A percentile compares a stretch with the other conserved stretches of the same genome.
phyloP scores from a whole-genome alignment of 2,797 vertebrate genomes.

The Pseudochaenichthys georgianus region DNA sequence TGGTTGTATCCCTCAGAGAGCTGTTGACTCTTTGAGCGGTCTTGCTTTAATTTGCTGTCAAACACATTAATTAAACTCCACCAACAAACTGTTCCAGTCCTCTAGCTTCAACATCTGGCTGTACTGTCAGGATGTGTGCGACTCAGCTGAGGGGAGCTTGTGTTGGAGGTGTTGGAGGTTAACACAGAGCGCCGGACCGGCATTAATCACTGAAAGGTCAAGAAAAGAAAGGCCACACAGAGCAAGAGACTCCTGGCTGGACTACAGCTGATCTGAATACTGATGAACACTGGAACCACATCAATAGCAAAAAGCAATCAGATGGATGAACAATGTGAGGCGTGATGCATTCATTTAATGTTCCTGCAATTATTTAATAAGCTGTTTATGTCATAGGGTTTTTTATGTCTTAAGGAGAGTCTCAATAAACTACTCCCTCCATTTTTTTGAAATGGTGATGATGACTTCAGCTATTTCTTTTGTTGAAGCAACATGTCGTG shows the following conservation, averaged over 20 bases:
- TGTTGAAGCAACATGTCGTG: background rate
- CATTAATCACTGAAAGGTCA: constrained; percentile 72
- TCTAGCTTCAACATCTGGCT: constrained; percentile 29
- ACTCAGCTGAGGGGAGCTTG: constrained; percentile 22
- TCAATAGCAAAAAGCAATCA: constrained; percentile 17
- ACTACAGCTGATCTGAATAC: constrained; percentile 56
- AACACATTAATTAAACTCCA: constrained; percentile 65
- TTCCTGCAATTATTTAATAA: constrained; percentile 22
- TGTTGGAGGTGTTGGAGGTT: constrained; percentile 59
- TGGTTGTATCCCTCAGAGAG: constrained; percentile 28
- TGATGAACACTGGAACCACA: constrained; percentile 24
- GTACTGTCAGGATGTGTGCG: constrained; percentile 18
- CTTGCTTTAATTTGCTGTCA: constrained; percentile 58
- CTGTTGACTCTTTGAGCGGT: constrained; percentile 29
- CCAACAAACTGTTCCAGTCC: constrained; percentile 28
- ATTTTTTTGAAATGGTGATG: background rate
- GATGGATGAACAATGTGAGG: constrained; percentile 1
- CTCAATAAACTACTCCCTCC: background rate
- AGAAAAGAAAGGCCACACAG: constrained; percentile 48
- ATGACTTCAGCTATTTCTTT: background rate
- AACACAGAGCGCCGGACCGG: constrained; percentile 52
- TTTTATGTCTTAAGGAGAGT: background rate
- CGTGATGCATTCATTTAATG: constrained; percentile 25
- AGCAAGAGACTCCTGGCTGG: constrained; percentile 49
- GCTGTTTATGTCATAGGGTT: background rate